Evolutionary conservation across 2,113 vertebrate species (phyloP), one percentile per base, ranked within the genome.

Genomic region (Lophochroa leadbeateri): DNA sequence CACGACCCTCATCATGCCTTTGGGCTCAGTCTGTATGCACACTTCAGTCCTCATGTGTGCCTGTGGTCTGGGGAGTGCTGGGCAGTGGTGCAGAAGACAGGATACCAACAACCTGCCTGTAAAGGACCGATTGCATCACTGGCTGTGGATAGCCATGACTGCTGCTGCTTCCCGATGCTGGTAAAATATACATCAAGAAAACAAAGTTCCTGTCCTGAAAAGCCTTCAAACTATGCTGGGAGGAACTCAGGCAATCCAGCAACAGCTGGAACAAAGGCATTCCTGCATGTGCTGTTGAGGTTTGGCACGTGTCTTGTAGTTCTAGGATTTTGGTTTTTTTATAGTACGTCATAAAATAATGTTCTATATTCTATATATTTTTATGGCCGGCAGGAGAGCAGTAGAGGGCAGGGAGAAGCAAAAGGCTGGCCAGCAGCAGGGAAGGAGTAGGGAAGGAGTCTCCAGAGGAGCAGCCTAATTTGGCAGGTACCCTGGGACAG

Each of bases 301-400:
- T 94, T 96, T 96, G 92, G 94, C 94, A 84, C 76, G 60, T 86
- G 94, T 64, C 94, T 90, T 53, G 37, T 20, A 75, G 90, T 77
- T 95, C 44, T 92, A 93, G 86, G 65, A 29, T 72, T 49, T 8
- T 57, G 10, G 69, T 82, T 84, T 87, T 90, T 96, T 93, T 47
- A 96, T 82, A 58, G 89, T 84, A 37, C 5, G 5, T 85, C 61
- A 87, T 97, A 97, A 97, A 97, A 95, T 93, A 89, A 96, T 95
- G 91, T 94, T 96, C 90, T 95, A 82, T 94, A 74, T 96, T 96
- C 95, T 86, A 86, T 95, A 77, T 92, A 86, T 81, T 95, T 97
- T 97, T 94, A 96, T 86, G 88, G 63, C 55, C 0, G 1, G 29
- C 93, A 86, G 83, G 95, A 96, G 96, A 96, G 84, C 93, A 86